These are phyloP conservation scores for Drosophila affinis DNA, from an alignment of 2,888 invertebrate species.

Conservation along the genomic window DNA sequence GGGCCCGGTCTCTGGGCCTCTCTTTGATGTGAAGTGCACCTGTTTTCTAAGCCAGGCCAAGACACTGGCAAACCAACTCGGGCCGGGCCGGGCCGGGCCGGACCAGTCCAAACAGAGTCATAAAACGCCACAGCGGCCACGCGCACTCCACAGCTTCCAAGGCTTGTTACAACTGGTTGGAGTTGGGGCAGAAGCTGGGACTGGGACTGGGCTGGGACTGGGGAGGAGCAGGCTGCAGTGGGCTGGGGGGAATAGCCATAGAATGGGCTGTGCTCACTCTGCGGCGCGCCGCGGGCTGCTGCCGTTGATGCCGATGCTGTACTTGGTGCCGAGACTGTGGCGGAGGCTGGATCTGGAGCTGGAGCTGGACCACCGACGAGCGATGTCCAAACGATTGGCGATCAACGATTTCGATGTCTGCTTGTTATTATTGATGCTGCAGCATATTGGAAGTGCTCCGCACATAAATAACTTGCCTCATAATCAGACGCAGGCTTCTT, in stretches of 20 bases:
- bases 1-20: constrained; percentile 51
- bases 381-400: constrained; percentile 17
- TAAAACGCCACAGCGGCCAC: constrained; percentile 74
- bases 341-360: constrained; percentile 8
- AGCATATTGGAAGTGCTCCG: constrained; percentile 15
- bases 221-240: background rate
- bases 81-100: background rate
- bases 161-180: constrained; percentile 75
- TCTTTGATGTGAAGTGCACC: constrained; percentile 77
- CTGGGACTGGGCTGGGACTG: background rate
- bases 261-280: constrained; percentile 34
- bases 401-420: constrained; percentile 44
- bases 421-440: constrained; percentile 69
- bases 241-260: constrained; percentile 6
- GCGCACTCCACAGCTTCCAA: constrained; percentile 56
- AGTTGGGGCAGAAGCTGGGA: constrained; percentile 11
- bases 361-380: constrained; percentile 62
- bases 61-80: no score
- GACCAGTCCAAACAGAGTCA: constrained; percentile 69
- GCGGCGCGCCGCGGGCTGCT: constrained; percentile 23
- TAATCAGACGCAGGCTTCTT: constrained; percentile 58
- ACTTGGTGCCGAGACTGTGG: background rate
- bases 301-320: constrained; percentile 1
- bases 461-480: constrained; percentile 60
- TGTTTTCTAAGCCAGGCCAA: constrained; percentile 56